Evolutionary conservation across 2,113 vertebrate genomes (phyloP).

Genomic region (Pangasianodon gigas): DNA sequence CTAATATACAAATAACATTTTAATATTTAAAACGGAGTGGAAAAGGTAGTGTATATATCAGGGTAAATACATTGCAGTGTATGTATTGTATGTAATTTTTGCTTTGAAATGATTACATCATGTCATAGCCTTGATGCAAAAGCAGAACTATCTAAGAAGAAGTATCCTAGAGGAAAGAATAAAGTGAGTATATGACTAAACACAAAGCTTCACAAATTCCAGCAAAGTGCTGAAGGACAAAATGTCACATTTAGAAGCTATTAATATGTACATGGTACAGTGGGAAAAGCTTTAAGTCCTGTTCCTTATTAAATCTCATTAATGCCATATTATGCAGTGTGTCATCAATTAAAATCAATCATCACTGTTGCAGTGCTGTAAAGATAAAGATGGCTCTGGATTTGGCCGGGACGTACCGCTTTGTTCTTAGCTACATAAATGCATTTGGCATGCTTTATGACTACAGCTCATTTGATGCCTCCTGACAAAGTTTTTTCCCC

Average conservation of each 20-base stretch:
- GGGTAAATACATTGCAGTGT: neutral
- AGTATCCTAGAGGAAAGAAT: neutral
- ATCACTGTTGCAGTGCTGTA: slow-evolving; percentile 42
- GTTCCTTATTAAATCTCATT: slow-evolving; percentile 61
- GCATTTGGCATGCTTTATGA: slow-evolving; percentile 39
- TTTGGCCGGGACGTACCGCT: slow-evolving; percentile 35
- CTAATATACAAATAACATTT: neutral
- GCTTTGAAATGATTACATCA: too few species aligned
- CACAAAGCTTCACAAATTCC: slow-evolving; percentile 34
- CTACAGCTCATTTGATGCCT: slow-evolving; percentile 54
- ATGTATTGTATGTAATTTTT: neutral
- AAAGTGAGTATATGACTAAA: neutral
- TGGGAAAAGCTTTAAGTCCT: slow-evolving; percentile 58
- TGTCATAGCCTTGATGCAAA: neutral
- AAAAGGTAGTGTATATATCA: neutral
- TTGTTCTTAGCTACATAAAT: slow-evolving; percentile 47
- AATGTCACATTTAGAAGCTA: slow-evolving; percentile 69
- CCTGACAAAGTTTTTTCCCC: neutral
- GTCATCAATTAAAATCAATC: slow-evolving; percentile 66
- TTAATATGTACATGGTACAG: slow-evolving; percentile 60
- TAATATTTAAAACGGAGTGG: neutral
- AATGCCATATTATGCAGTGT: slow-evolving; percentile 60
- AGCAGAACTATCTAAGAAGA: neutral
- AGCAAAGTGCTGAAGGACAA: slow-evolving; percentile 50
- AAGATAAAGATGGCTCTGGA: slow-evolving; percentile 53